phyloP scores from a whole-genome alignment of 2,113 vertebrate genomes.

The Setophaga coronata region DNA sequence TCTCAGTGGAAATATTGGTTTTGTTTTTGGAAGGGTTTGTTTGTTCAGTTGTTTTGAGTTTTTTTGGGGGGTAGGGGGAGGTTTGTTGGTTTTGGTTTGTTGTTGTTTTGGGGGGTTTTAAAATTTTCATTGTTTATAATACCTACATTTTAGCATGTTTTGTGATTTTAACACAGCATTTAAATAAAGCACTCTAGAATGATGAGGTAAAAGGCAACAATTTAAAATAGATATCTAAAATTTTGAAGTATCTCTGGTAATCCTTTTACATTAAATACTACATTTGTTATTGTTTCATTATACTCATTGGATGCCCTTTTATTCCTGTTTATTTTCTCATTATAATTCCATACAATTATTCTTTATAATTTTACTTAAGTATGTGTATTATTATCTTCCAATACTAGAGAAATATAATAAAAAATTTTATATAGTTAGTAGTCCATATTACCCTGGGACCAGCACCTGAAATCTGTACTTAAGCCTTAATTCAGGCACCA shows the following conservation, averaged over 20 bases:
- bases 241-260: not conserved
- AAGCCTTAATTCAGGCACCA: not conserved
- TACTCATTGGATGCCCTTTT: not conserved
- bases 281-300: not conserved
- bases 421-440: not conserved
- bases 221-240: not conserved
- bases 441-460: not conserved
- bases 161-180: not conserved
- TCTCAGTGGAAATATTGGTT: not conserved
- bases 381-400: not conserved
- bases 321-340: not conserved
- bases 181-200: not conserved
- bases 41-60: not conserved
- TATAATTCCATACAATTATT: not conserved
- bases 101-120: not conserved
- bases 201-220: not conserved
- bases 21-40: not conserved
- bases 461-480: not conserved
- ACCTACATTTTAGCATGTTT: not conserved
- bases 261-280: not conserved
- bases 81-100: not conserved
- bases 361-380: not conserved
- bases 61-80: not conserved
- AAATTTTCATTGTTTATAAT: not conserved
- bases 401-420: not conserved